Evolutionary conservation across 2,888 invertebrate species (phyloP), one percentile per base, ranked within the genome.

Genomic region (Cryptophagus acutangulus): DNA sequence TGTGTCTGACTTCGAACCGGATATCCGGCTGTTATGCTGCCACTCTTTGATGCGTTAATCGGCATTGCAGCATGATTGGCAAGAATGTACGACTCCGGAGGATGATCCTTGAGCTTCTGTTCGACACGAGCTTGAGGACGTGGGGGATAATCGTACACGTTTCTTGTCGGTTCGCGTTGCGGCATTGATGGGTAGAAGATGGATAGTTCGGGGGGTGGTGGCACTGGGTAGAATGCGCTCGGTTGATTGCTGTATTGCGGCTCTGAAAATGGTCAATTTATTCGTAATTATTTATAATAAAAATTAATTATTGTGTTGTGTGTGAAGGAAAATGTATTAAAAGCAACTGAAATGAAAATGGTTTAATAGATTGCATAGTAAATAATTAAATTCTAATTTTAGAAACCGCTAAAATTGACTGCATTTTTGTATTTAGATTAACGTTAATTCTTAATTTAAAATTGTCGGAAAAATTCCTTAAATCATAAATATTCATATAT

Each of bases 21-120:
- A 73, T 88, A 90, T 2, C 88, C 88, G 44, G 87, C 82, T 0
- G 87, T 85, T 45, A 90, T 89, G 57, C 87, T 84, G 44, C 88
- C 87, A 1, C 25, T 36, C 25, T 36, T 36, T 6, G 55, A 48
- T 12, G 50, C 38, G 54, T 73, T 76, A 43, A 77, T 72, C 1
- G 77, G 73, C 47, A 78, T 73, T 4, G 74, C 66, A 34, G 73
- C 73, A 17, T 74, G 73, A 53, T 77, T 76, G 2, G 61, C 58
- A 3, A 63, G 46, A 10, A 72, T 68, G 1, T 75, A 73, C 36
- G 76, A 66, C 17, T 71, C 54, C 10, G 66, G 54, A 36, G 67
- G 67, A 50, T 69, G 69, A 17, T 70, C 69, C 8, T 63, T 50
- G 12, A 67, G 48, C 51, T 69, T 69, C 17, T 63, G 65, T 30